Conservation (phyloP, 2,113 vertebrate species). For the Oreochromis spilurus region DNA sequence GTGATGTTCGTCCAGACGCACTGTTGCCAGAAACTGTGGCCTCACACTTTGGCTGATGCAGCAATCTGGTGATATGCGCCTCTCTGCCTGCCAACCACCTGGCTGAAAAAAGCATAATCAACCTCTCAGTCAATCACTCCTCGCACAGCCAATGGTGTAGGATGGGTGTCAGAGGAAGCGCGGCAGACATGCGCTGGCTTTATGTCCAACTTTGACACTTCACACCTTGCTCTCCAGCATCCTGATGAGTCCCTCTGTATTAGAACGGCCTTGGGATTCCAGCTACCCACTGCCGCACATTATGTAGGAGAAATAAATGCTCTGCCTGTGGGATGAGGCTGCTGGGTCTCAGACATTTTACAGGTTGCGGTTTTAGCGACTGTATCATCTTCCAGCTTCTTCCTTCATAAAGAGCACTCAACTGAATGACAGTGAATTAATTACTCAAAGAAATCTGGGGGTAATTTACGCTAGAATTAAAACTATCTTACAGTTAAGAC, state of each 20-base stretch:
- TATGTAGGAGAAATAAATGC: slow-evolving; percentile 6
- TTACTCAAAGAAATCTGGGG: not conserved
- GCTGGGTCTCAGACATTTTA: not conserved
- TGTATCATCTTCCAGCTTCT: slow-evolving; percentile 1
- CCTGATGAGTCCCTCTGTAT: slow-evolving; percentile 28
- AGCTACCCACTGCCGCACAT: not conserved
- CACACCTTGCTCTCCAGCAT: slow-evolving; percentile 42
- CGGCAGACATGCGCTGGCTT: slow-evolving; percentile 42
- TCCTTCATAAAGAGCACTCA: not conserved
- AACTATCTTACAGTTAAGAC: not conserved
- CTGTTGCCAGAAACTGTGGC: slow-evolving; percentile 53
- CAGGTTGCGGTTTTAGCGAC: not conserved
- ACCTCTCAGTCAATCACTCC: slow-evolving; percentile 63
- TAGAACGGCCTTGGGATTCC: slow-evolving; percentile 14
- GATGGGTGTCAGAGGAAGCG: slow-evolving; percentile 52
- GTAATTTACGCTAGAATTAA: not conserved
- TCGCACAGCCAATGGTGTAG: slow-evolving; percentile 28
- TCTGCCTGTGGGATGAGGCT: not conserved
- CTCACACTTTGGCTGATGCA: slow-evolving; percentile 70
- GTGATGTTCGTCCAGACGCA: slow-evolving; percentile 63
- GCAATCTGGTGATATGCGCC: slow-evolving; percentile 57
- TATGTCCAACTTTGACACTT: slow-evolving; percentile 55
- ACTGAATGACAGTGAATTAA: slow-evolving; percentile 9
- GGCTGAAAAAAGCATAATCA: slow-evolving; percentile 56
- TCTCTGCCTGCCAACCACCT: slow-evolving; percentile 67